Conservation (phyloP, 1,140 invertebrate species). For the Drosophila kurseongensis region DNA sequence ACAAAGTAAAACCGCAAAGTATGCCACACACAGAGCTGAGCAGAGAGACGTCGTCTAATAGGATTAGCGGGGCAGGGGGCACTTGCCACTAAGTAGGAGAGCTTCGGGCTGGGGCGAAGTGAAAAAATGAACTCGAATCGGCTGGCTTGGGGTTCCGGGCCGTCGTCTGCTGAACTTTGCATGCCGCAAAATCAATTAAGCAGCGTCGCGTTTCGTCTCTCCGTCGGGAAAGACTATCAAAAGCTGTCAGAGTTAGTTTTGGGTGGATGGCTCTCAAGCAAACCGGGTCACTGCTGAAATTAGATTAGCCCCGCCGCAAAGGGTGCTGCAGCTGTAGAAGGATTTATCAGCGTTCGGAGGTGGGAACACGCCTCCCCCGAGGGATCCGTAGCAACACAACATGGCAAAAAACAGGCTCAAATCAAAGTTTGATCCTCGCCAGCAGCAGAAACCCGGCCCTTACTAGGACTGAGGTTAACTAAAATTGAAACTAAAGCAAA, state of each 20-base stretch:
- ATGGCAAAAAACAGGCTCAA: conserved; percentile 44
- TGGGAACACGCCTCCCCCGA: background rate
- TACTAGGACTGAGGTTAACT: conserved; percentile 10
- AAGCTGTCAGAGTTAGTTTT: conserved; percentile 63
- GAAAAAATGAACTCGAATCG: conserved; percentile 57
- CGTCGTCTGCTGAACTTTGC: conserved; percentile 56
- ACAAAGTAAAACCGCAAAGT: conserved; percentile 67
- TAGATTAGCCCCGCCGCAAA: conserved; percentile 56
- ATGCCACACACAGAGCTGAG: conserved; percentile 36
- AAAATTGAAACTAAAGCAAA: conserved; percentile 49
- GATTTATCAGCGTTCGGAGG: conserved; percentile 5
- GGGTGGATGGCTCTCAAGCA: conserved; percentile 1
- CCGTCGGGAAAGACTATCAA: conserved; percentile 21
- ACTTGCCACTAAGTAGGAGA: conserved; percentile 63
- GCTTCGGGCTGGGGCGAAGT: conserved; percentile 11
- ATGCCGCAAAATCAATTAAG: conserved; percentile 80
- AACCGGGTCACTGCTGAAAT: conserved; percentile 61
- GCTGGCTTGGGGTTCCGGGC: conserved; percentile 61
- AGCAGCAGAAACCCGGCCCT: conserved; percentile 24
- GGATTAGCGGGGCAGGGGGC: conserved; percentile 56
- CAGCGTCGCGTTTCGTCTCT: conserved; percentile 32
- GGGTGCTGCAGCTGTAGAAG: conserved; percentile 12
- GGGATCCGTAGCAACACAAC: conserved; percentile 19
- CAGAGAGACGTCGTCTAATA: conserved; percentile 57
- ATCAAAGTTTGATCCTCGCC: conserved; percentile 69